Evolutionary conservation across 1,140 invertebrate species (phyloP).

Genomic region (Panulirus ornatus): DNA sequence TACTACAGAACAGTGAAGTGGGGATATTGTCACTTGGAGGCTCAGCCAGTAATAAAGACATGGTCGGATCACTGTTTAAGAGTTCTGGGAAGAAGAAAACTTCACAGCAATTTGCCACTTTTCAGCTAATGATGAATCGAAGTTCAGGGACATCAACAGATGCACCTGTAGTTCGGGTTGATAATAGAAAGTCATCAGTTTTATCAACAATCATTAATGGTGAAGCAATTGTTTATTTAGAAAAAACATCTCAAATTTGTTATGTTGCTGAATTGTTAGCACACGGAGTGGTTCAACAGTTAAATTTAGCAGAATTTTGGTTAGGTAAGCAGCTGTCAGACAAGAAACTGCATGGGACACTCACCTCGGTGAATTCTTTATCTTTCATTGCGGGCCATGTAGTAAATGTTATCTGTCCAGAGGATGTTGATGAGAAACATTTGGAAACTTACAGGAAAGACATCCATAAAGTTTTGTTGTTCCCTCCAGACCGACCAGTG

Average conservation of each 20-base stretch:
- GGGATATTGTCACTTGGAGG: constrained; percentile 45
- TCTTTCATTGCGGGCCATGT: constrained; percentile 50
- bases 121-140: constrained; percentile 50
- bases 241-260: constrained; percentile 21
- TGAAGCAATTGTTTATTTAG: constrained; percentile 58
- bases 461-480: constrained; percentile 84
- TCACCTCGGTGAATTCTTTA: constrained; percentile 44
- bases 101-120: constrained; percentile 9
- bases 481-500: constrained; percentile 84
- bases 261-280: constrained; percentile 32
- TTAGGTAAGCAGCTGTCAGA: constrained; percentile 28
- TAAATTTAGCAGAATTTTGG: constrained; percentile 86
- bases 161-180: constrained; percentile 54
- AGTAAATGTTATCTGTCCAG: constrained; percentile 47
- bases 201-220: constrained; percentile 31
- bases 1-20: constrained; percentile 53
- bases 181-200: constrained; percentile 43
- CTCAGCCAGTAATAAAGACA: background rate
- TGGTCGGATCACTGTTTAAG: constrained; percentile 43
- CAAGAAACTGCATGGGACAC: constrained; percentile 31
- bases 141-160: background rate
- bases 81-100: constrained; percentile 41
- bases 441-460: constrained; percentile 36
- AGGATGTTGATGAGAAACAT: constrained; percentile 26
- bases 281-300: constrained; percentile 87